Evolutionary conservation across 2,797 vertebrate genomes (phyloP).

Genomic region (Microtus californicus): DNA sequence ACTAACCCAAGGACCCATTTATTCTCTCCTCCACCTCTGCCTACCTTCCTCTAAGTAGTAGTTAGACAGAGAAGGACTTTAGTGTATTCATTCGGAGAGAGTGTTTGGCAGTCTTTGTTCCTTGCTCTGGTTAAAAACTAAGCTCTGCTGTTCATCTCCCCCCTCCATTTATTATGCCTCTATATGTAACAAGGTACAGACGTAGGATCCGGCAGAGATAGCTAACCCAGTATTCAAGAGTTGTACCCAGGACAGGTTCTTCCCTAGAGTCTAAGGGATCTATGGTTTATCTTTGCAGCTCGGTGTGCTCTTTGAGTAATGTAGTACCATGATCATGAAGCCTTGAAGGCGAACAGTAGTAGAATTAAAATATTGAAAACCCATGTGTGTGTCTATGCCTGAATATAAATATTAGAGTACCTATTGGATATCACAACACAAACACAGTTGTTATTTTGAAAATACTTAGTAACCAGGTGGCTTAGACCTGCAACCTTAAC

Average conservation of each 20-base stretch:
- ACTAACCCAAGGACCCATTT: slow-evolving; percentile 16
- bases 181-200: slow-evolving; percentile 83
- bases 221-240: slow-evolving; percentile 80
- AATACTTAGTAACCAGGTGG: not conserved
- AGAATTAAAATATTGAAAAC: slow-evolving; percentile 56
- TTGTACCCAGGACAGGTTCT: slow-evolving; percentile 60
- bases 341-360: not conserved
- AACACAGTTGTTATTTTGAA: slow-evolving; percentile 26
- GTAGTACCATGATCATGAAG: not conserved
- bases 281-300: slow-evolving; percentile 50
- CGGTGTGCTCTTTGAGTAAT: slow-evolving; percentile 21
- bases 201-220: slow-evolving; percentile 75
- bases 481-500: not conserved
- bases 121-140: slow-evolving; percentile 77
- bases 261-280: slow-evolving; percentile 62
- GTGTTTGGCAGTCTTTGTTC: slow-evolving; percentile 74
- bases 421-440: not conserved
- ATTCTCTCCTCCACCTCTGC: not conserved
- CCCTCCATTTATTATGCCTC: slow-evolving; percentile 65
- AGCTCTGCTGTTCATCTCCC: slow-evolving; percentile 73
- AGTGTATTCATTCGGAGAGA: slow-evolving; percentile 70
- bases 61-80: slow-evolving; percentile 69
- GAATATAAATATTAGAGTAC: not conserved
- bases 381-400: not conserved
- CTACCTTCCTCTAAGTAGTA: slow-evolving; percentile 38